Conservation (phyloP, 2,888 invertebrate species). For the Notocelia uddmanniana region DNA sequence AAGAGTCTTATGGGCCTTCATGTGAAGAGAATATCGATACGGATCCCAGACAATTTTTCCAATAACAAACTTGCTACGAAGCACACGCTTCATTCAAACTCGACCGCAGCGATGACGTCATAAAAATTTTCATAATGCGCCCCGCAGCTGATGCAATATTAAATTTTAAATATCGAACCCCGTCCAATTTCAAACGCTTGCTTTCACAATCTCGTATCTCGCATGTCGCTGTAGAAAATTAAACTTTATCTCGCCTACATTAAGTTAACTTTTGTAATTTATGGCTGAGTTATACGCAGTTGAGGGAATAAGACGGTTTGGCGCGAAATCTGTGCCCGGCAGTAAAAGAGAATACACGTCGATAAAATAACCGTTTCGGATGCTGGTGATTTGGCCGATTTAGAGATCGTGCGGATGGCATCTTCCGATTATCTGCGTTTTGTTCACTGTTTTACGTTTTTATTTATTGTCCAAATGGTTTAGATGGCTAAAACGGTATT, state of each 20-base stretch:
- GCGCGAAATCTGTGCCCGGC: slow-evolving; percentile 68
- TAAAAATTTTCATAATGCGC: slow-evolving; percentile 76
- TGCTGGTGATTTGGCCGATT: slow-evolving; percentile 48
- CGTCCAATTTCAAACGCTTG: slow-evolving; percentile 48
- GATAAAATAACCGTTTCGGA: slow-evolving; percentile 62
- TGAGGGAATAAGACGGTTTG: slow-evolving; percentile 64
- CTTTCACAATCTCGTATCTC: slow-evolving; percentile 3
- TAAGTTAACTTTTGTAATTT: not conserved
- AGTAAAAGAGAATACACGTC: slow-evolving; percentile 58
- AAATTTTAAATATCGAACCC: slow-evolving; percentile 83
- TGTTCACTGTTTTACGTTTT: slow-evolving; percentile 43
- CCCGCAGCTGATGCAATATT: slow-evolving; percentile 79
- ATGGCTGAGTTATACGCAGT: not conserved
- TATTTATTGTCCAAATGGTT: slow-evolving; percentile 15
- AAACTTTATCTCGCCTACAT: not conserved
- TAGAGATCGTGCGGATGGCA: slow-evolving; percentile 44
- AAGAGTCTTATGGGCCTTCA: not conserved
- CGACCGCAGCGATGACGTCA: slow-evolving; percentile 56
- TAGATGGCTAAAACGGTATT: not conserved
- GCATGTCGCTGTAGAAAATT: not conserved
- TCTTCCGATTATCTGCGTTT: slow-evolving; percentile 38
- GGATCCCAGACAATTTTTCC: not conserved
- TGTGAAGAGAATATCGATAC: not conserved
- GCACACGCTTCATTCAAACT: slow-evolving; percentile 49
- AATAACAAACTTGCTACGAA: slow-evolving; percentile 38